Percentiles rank a stretch among this genome's conserved stretches.
Evolutionary conservation across 2,888 invertebrate genomes (phyloP).

Genomic region (Sepiola atlantica): DNA sequence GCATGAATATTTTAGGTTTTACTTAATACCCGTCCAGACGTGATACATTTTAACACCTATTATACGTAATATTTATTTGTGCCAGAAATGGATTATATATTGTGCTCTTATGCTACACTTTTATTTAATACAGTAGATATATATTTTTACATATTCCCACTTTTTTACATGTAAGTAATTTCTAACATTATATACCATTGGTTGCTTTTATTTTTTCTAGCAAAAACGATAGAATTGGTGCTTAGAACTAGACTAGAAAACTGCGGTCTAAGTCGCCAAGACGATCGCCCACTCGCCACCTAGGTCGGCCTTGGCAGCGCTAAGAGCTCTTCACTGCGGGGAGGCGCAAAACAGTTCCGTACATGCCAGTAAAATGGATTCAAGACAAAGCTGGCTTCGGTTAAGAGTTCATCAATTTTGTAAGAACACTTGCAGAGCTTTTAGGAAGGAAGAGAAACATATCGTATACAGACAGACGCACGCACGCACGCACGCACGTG

Average conservation of each 20-base stretch:
- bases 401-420: constrained; percentile 21
- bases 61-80: neutral
- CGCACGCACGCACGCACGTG: neutral
- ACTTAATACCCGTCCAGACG: no score
- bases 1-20: no score
- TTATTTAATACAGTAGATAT: neutral
- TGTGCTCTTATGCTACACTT: neutral
- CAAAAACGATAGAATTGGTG: neutral
- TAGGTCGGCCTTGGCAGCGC: neutral
- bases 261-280: neutral
- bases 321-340: constrained; percentile 12
- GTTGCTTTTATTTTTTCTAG: neutral
- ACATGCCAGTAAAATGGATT: constrained; percentile 21
- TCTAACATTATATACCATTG: neutral
- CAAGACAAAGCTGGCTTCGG: constrained; percentile 32
- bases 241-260: neutral
- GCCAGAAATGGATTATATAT: neutral
- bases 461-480: neutral
- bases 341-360: neutral
- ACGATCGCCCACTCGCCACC: neutral
- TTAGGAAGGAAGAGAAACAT: neutral
- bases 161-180: neutral
- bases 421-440: constrained; percentile 1
- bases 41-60: no score
- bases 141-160: neutral